A percentile compares a stretch with the other conserved stretches of the same genome.
Conservation (phyloP, 2,113 vertebrate species). For the Anas platyrhynchos region DNA sequence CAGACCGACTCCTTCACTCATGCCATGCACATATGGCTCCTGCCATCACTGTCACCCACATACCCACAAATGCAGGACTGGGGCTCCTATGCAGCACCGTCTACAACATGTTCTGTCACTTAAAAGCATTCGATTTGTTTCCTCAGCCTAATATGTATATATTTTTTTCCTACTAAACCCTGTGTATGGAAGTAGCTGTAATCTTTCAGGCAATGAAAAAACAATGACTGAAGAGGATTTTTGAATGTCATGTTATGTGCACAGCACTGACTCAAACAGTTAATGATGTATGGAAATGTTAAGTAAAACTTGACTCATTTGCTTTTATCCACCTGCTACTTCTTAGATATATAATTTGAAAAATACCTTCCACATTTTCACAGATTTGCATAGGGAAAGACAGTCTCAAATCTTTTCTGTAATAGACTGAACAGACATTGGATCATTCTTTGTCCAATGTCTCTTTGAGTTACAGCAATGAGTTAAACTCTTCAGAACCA, state of each 20-base stretch:
- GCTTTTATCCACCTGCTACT: not conserved
- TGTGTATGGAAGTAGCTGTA: not conserved
- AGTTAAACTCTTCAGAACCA: not conserved
- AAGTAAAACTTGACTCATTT: not conserved
- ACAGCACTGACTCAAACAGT: not conserved
- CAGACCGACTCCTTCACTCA: not conserved
- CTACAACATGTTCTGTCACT: not conserved
- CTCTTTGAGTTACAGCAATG: not conserved
- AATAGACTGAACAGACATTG: not conserved
- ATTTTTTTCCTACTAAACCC: not conserved
- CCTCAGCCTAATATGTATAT: not conserved
- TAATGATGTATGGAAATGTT: not conserved
- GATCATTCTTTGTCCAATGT: not conserved
- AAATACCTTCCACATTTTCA: not conserved
- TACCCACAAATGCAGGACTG: not conserved
- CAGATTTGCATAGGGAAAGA: not conserved
- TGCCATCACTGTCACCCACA: not conserved
- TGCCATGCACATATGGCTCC: not conserved
- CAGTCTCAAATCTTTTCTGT: not conserved
- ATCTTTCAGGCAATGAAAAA: not conserved
- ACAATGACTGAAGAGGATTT: not conserved
- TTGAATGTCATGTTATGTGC: not conserved
- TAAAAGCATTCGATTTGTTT: not conserved
- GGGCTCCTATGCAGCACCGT: not conserved
- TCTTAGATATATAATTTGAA: not conserved